Evolutionary conservation across 2,888 invertebrate species (phyloP).

Genomic region (Eupithecia subumbrata): DNA sequence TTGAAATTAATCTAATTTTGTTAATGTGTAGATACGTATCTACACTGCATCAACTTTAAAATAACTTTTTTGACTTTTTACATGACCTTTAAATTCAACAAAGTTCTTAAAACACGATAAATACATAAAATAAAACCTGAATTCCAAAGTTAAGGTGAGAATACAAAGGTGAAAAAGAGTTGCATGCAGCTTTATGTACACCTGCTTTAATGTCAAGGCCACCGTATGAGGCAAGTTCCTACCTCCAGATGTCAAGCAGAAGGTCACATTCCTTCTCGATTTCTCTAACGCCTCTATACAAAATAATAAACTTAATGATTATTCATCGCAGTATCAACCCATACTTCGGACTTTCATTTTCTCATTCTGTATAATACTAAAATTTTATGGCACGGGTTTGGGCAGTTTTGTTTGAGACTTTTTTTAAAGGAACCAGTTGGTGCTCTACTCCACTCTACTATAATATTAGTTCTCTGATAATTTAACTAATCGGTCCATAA

Average conservation of each 20-base stretch:
- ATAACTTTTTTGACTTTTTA: neutral
- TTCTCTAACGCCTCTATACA: constrained; percentile 62
- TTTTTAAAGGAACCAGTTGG: constrained; percentile 21
- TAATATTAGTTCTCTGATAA: constrained; percentile 4
- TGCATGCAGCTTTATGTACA: constrained; percentile 43
- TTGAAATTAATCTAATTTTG: neutral
- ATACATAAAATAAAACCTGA: constrained; percentile 6
- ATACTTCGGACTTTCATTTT: constrained; percentile 42
- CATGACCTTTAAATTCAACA: constrained; percentile 26
- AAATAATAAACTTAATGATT: constrained; percentile 53
- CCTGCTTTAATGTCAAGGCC: constrained; percentile 48
- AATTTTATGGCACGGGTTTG: constrained; percentile 37
- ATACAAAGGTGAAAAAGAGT: constrained; percentile 46
- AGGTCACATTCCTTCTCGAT: constrained; percentile 61
- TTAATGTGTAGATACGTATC: neutral
- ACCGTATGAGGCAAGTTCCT: constrained; percentile 36
- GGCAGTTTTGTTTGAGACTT: constrained; percentile 40
- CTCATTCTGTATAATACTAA: constrained; percentile 37
- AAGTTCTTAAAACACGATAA: neutral
- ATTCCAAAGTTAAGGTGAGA: constrained; percentile 41
- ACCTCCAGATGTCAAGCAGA: constrained; percentile 52
- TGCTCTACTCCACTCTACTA: constrained; percentile 16
- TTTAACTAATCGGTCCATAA: neutral
- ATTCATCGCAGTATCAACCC: constrained; percentile 59
- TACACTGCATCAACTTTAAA: neutral